Base-by-base conservation (phyloP, 2,888 invertebrate species). In the Junonia oenone region DNA sequence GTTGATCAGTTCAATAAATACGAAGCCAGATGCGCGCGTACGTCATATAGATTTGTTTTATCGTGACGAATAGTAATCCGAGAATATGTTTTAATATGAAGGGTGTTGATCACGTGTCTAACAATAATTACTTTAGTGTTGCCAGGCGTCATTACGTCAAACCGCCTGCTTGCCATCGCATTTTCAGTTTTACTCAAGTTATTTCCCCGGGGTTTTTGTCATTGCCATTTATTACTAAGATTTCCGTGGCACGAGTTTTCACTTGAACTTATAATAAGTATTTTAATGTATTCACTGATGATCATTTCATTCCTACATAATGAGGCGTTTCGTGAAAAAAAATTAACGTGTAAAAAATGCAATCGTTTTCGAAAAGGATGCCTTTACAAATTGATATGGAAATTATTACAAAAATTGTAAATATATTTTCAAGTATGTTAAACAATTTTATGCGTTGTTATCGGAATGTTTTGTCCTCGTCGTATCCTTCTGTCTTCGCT, bases 41-140 rank as follows among this genome's bases (percentile, higher is more conserved):
- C 51, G 45, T 31, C 51, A 55, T 60, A 50, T 55, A 58, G 61
- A 56, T 58, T 63, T 65, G 62, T 63, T 63, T 59, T 62, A 65
- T 65, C 62, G 57, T 53, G 55, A 55, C 62, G 61, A 64, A 65
- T 62, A 63, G 63, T 64, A 66, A 64, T 63, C 56, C 58, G 65
- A 64, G 64, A 64, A 62, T 63, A 63, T 65, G 64, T 68, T 67
- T 66, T 66, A 70, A 73, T 66, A 69, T 67, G 68, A 68, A 74
- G 70, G 68, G 73, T 71, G 70, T 67, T 69, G 65, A 64, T 68
- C 71, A 72, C 70, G 68, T 68, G 75, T 81, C 78, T 83, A 83
- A 82, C 74, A 73, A 81, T 83, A 82, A 83, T 83, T 79, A 83
- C 75, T 78, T 83, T 81, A 78, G 68, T 65, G 69, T 67, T 66